Conservation (phyloP, 2,113 vertebrate species). For the Diglossa brunneiventris region DNA sequence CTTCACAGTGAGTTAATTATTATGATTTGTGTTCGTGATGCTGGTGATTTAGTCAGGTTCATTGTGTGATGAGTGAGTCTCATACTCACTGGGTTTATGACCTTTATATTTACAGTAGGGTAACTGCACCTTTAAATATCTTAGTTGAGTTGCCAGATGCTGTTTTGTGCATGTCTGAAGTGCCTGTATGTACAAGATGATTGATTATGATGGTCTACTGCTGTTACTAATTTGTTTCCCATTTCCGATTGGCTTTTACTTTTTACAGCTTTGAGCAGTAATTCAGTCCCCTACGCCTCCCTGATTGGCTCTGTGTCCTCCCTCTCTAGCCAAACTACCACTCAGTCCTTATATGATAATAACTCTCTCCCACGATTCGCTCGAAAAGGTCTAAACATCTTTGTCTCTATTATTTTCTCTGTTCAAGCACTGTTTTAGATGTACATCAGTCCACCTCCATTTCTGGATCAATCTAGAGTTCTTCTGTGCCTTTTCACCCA, state of each 20-base stretch:
- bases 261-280: constrained; percentile 86
- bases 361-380: constrained; percentile 84
- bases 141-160: constrained; percentile 22
- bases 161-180: constrained; percentile 71
- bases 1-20: background rate
- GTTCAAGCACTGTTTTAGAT: constrained; percentile 79
- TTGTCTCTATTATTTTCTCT: constrained; percentile 81
- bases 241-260: constrained; percentile 83
- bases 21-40: background rate
- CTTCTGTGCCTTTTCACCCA: constrained; percentile 63
- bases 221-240: constrained; percentile 84
- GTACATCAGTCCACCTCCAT: constrained; percentile 79
- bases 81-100: background rate
- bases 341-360: constrained; percentile 85
- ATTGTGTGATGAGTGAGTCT: background rate
- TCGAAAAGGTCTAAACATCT: constrained; percentile 87
- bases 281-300: constrained; percentile 83
- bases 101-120: background rate
- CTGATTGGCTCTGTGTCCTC: constrained; percentile 85
- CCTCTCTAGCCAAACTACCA: constrained; percentile 87
- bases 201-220: constrained; percentile 71
- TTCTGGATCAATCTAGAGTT: constrained; percentile 62
- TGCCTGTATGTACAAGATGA: constrained; percentile 55
- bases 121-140: constrained; percentile 26
- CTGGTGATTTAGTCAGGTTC: background rate